A percentile compares a stretch with the other conserved stretches of the same genome.
phyloP scores from a whole-genome alignment of 2,113 vertebrate species.

The Hydrolagus affinis region DNA sequence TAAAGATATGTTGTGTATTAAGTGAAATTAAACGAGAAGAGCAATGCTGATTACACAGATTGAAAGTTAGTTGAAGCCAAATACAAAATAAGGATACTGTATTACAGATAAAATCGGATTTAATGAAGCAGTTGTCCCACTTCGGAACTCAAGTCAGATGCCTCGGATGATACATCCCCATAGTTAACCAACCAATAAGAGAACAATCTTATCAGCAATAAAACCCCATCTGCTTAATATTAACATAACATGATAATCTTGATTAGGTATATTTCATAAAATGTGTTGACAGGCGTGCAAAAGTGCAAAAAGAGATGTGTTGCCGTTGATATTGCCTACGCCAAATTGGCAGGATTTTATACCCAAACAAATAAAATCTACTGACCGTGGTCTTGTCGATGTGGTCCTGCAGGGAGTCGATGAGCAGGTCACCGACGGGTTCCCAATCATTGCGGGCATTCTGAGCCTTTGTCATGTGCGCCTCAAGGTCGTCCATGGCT shows the following conservation, averaged over 20 bases:
- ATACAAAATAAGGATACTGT: too few species aligned
- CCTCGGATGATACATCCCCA: background rate
- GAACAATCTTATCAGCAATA: background rate
- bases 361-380: background rate
- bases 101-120: background rate
- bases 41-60: too few species aligned
- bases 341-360: background rate
- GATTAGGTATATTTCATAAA: background rate
- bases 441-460: conserved; percentile 73
- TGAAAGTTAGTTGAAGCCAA: too few species aligned
- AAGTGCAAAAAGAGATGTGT: background rate
- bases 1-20: too few species aligned
- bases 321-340: background rate
- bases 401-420: conserved; percentile 87
- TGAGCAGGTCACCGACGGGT: conserved; percentile 82
- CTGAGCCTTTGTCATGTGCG: conserved; percentile 72
- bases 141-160: background rate
- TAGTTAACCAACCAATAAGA: background rate
- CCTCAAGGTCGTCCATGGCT: conserved; percentile 84
- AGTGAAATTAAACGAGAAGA: too few species aligned
- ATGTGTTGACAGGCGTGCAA: background rate
- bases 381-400: conserved; percentile 74
- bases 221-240: background rate
- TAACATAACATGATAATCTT: background rate
- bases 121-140: background rate